These are phyloP conservation scores for Chrysodeixis includens DNA, from an alignment of 2,888 invertebrate genomes.

Conservation along the genomic window DNA sequence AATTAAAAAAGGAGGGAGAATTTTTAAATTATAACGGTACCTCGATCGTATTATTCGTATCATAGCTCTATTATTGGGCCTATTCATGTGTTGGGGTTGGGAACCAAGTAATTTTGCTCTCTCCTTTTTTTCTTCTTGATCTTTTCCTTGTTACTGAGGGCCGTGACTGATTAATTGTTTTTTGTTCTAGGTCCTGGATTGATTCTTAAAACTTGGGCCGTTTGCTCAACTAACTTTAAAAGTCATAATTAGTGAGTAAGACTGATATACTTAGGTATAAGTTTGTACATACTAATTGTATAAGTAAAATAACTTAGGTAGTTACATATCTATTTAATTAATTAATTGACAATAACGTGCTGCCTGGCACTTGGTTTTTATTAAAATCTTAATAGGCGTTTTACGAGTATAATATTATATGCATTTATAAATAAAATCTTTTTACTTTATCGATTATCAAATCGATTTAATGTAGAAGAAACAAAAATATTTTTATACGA, in stretches of 20 bases:
- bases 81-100: too few species aligned
- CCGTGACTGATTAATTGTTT: too few species aligned
- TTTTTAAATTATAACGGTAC: too few species aligned
- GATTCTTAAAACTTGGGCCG: neutral
- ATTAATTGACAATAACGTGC: conserved; percentile 2
- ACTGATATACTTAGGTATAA: conserved; percentile 15
- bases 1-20: too few species aligned
- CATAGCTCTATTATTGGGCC: too few species aligned
- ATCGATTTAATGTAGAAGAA: conserved; percentile 9
- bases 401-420: conserved; percentile 12
- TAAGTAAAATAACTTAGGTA: conserved; percentile 23
- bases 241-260: conserved; percentile 13
- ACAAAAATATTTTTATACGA: neutral
- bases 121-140: too few species aligned
- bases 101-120: too few species aligned
- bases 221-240: neutral
- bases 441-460: conserved; percentile 8
- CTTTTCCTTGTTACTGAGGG: too few species aligned
- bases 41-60: too few species aligned
- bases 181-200: neutral
- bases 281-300: conserved; percentile 34
- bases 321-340: conserved; percentile 8
- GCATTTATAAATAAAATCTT: conserved; percentile 43
- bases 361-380: conserved; percentile 2
- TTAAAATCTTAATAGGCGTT: conserved; percentile 23